Evolutionary conservation across 2,113 vertebrate species (phyloP), one percentile per base, ranked within the genome.

Genomic region (Xenus cinereus): DNA sequence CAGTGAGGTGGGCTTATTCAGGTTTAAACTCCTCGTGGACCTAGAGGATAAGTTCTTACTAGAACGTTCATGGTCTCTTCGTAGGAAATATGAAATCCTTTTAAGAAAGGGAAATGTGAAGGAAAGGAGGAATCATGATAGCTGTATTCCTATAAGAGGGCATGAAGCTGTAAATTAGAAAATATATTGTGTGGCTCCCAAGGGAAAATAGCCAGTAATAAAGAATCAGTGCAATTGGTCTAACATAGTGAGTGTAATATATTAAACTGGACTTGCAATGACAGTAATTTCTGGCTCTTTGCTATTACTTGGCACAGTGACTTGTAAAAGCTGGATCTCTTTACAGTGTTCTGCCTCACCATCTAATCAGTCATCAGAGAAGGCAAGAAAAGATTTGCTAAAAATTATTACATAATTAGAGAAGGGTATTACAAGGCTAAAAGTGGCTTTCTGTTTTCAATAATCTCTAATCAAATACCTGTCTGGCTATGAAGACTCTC

Each of bases 221-320:
- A 94, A 91, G 90, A 76, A 90, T 57, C 37, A 32, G 50, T 91
- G 87, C 64, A 57, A 91, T 72, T 92, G 93, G 72, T 74, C 72
- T 95, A 93, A 88, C 50, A 20, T 41, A 74, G 72, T 19, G 32
- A 90, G 51, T 54, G 46, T 74, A 91, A 94, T 96, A 43, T 16
- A 75, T 96, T 93, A 90, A 96, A 93, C 68, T 51, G 78, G 80
- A 67, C 41, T 90, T 1, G 1, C 59, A 77, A 12, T 80, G 95
- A 88, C 82, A 94, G 85, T 95, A 91, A 95, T 96, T 96, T 94
- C 87, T 90, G 91, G 46, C 50, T 96, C 63, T 87, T 69, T 67
- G 75, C 67, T 94, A 26, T 94, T 95, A 83, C 72, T 94, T 91
- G 79, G 87, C 92, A 92, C 46, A 39, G 56, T 59, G 82, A 77